Percentiles rank a stretch among this genome's conserved stretches.
phyloP scores from a whole-genome alignment of 2,113 vertebrate genomes.

The Cyanistes caeruleus region DNA sequence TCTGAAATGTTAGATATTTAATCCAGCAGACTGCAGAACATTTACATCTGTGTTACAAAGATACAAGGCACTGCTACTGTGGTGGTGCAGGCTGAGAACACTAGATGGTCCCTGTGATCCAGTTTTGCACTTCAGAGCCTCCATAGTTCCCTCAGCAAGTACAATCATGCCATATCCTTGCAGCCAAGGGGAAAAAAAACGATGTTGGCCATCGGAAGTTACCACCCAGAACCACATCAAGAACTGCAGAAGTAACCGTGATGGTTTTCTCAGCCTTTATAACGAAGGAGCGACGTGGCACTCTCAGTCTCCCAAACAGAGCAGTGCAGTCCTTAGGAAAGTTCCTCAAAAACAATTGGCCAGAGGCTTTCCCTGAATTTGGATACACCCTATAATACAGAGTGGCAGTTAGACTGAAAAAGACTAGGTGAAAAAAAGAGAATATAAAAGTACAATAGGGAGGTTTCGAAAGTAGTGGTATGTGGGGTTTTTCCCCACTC shows the following conservation, averaged over 20 bases:
- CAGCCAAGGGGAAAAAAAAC: constrained; percentile 37
- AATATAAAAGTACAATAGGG: constrained; percentile 9
- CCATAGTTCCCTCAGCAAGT: constrained; percentile 5
- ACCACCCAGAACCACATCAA: constrained; percentile 80
- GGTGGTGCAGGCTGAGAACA: constrained; percentile 58
- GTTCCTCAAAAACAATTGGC: constrained; percentile 68
- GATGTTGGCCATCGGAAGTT: constrained; percentile 63
- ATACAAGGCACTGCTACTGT: fast-evolving
- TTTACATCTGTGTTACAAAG: neutral
- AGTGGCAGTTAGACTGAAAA: constrained; percentile 29
- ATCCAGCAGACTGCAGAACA: neutral
- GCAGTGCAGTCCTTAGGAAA: constrained; percentile 17
- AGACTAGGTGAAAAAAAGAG: constrained; percentile 25
- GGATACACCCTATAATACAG: constrained; percentile 68
- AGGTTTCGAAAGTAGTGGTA: neutral
- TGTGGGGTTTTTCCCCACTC: neutral
- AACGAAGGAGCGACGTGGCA: constrained; percentile 76
- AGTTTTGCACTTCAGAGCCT: constrained; percentile 45
- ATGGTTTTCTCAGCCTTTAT: constrained; percentile 70
- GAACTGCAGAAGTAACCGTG: constrained; percentile 65
- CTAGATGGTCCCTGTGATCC: constrained; percentile 79
- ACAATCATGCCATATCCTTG: constrained; percentile 44
- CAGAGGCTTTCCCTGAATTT: constrained; percentile 25
- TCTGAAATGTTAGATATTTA: neutral
- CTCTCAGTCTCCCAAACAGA: constrained; percentile 23